Evolutionary conservation across 2,888 invertebrate genomes (phyloP).

Genomic region (Tipula vernalis): DNA sequence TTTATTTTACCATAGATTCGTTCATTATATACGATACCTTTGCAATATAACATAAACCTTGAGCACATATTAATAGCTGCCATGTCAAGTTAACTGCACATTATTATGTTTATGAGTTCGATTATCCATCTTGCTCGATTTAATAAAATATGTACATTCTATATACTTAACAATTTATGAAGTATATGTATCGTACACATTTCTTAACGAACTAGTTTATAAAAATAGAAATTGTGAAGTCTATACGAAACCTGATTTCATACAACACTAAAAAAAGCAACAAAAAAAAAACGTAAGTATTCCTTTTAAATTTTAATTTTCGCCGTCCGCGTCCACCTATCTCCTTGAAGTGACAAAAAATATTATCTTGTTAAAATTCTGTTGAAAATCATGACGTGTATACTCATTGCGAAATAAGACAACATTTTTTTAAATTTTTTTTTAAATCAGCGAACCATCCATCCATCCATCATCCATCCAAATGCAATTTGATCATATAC

Average conservation of each 20-base stretch:
- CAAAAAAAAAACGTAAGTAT: background rate
- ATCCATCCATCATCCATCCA: background rate
- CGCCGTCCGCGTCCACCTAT: background rate
- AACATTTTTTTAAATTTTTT: background rate
- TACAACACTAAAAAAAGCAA: background rate
- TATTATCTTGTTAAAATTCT: background rate
- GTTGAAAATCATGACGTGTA: background rate
- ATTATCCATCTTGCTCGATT: background rate
- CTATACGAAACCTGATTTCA: background rate
- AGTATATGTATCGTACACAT: background rate
- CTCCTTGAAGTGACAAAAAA: background rate
- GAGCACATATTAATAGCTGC: background rate
- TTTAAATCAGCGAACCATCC: background rate
- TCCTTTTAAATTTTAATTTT: background rate
- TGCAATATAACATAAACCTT: background rate
- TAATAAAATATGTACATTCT: background rate
- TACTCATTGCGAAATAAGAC: background rate
- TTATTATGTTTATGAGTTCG: background rate
- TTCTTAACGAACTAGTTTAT: background rate
- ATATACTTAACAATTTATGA: background rate
- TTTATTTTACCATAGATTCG: background rate
- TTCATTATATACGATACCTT: background rate
- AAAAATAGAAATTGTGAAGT: background rate
- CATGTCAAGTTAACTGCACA: background rate
- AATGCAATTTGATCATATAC: conserved; percentile 4